phyloP scores from a whole-genome alignment of 2,113 vertebrate species.

The Pseudolaguvia tuberculata region DNA sequence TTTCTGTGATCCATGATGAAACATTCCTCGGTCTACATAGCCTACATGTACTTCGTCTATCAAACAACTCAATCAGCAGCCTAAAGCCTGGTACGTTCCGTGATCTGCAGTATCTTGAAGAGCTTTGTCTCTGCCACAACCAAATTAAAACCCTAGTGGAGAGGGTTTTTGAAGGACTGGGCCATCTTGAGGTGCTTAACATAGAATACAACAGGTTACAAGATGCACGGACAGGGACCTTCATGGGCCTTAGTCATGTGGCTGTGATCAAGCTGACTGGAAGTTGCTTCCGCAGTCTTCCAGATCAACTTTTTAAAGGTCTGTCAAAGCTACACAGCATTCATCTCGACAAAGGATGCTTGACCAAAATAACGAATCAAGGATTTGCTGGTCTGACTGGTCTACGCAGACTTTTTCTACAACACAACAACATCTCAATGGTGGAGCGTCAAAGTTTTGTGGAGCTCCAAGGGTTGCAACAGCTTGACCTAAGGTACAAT shows the following conservation, averaged over 20 bases:
- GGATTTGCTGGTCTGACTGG: slow-evolving; percentile 78
- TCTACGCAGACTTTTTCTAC: slow-evolving; percentile 85
- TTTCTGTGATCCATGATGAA: slow-evolving; percentile 78
- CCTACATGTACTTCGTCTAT: slow-evolving; percentile 84
- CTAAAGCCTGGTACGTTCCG: slow-evolving; percentile 82
- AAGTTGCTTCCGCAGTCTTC: slow-evolving; percentile 79
- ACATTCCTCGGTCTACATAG: slow-evolving; percentile 82
- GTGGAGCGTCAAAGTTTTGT: slow-evolving; percentile 80
- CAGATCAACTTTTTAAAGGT: slow-evolving; percentile 79
- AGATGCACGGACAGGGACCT: slow-evolving; percentile 74
- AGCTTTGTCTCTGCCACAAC: slow-evolving; percentile 85
- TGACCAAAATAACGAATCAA: slow-evolving; percentile 69
- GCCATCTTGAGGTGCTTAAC: slow-evolving; percentile 82
- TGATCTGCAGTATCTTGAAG: slow-evolving; percentile 88
- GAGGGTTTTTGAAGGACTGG: slow-evolving; percentile 81
- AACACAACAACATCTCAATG: slow-evolving; percentile 72
- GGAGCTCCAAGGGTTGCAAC: slow-evolving; percentile 75
- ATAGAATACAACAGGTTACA: slow-evolving; percentile 87
- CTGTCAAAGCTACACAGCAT: slow-evolving; percentile 86
- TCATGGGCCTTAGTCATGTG: slow-evolving; percentile 77
- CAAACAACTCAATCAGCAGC: slow-evolving; percentile 78
- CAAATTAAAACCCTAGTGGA: slow-evolving; percentile 73
- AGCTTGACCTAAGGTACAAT: slow-evolving; percentile 86
- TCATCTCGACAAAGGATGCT: slow-evolving; percentile 85
- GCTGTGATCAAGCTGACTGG: slow-evolving; percentile 88